These are phyloP conservation scores for Drosophila meridionalis DNA, from an alignment of 2,888 invertebrate genomes.

Conservation along the genomic window DNA sequence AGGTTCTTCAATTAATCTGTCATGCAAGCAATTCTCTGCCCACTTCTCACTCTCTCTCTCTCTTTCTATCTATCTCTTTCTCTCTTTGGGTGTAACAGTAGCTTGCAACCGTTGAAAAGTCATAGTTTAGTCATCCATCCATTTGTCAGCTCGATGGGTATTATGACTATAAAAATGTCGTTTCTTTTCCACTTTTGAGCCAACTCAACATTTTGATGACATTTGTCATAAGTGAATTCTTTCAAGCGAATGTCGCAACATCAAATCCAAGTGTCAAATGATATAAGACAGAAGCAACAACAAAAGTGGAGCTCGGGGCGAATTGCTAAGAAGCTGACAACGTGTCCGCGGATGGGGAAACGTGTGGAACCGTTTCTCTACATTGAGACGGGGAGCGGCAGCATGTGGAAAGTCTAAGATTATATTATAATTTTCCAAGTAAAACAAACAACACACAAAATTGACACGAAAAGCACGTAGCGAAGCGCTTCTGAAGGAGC, in stretches of 20 bases:
- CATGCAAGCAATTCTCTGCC: not conserved
- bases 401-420: slow-evolving; percentile 33
- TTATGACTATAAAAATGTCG: not conserved
- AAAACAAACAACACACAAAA: slow-evolving; percentile 73
- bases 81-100: slow-evolving; percentile 1
- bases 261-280: slow-evolving; percentile 68
- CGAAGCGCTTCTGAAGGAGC: slow-evolving; percentile 60
- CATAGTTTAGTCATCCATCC: slow-evolving; percentile 24
- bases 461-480: slow-evolving; percentile 80
- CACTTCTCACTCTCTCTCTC: not conserved
- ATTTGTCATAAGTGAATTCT: slow-evolving; percentile 54
- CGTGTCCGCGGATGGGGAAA: slow-evolving; percentile 42
- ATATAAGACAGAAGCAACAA: slow-evolving; percentile 32
- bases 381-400: not conserved
- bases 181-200: slow-evolving; percentile 6
- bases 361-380: not conserved
- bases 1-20: not conserved
- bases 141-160: slow-evolving; percentile 9
- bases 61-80: not conserved
- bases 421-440: slow-evolving; percentile 79
- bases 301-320: slow-evolving; percentile 40
- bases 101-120: slow-evolving; percentile 18
- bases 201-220: slow-evolving; percentile 44
- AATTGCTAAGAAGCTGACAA: slow-evolving; percentile 56
- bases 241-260: slow-evolving; percentile 58